Percentiles rank a stretch among this genome's conserved stretches.
phyloP scores from a whole-genome alignment of 2,113 vertebrate species.

The Paraplagusia blochii region DNA sequence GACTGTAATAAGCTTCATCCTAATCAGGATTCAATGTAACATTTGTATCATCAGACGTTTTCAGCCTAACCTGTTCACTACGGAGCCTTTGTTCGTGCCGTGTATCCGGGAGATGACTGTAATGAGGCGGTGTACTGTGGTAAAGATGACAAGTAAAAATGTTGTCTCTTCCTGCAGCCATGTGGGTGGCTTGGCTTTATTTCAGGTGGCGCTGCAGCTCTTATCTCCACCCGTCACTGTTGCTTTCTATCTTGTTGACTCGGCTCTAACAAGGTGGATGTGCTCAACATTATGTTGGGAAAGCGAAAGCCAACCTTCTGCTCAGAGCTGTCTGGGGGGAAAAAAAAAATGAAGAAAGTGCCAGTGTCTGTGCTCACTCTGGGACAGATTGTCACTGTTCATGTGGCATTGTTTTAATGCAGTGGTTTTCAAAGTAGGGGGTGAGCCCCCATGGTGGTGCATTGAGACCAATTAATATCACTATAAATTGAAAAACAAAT shows the following conservation, averaged over 20 bases:
- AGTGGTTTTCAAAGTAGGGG: too few relatives aligned
- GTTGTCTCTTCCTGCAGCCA: slow-evolving; percentile 55
- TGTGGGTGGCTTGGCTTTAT: slow-evolving; percentile 53
- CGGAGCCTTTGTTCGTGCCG: slow-evolving; percentile 41
- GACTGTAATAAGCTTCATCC: slow-evolving; percentile 37
- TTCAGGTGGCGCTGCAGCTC: slow-evolving; percentile 38
- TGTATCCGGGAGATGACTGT: slow-evolving; percentile 59
- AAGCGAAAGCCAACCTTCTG: slow-evolving; percentile 23
- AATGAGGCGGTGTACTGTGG: slow-evolving; percentile 50
- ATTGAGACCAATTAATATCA: too few relatives aligned
- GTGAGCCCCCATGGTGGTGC: too few relatives aligned
- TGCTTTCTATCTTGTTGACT: slow-evolving; percentile 43
- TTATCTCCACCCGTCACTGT: slow-evolving; percentile 50
- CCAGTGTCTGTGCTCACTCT: not conserved
- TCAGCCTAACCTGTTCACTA: slow-evolving; percentile 34
- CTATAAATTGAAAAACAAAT: too few relatives aligned
- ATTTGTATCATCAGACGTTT: slow-evolving; percentile 26
- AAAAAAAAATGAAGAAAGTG: slow-evolving; percentile 13
- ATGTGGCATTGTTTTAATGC: not conserved
- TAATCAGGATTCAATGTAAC: slow-evolving; percentile 37
- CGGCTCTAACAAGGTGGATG: slow-evolving; percentile 40
- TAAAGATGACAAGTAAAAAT: slow-evolving; percentile 62
- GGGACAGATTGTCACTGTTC: not conserved
- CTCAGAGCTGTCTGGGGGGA: not conserved
- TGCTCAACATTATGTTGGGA: slow-evolving; percentile 20